Percentiles rank a stretch among this genome's conserved stretches.
phyloP scores from a whole-genome alignment of 2,113 vertebrate genomes.

The Mustela nigripes region DNA sequence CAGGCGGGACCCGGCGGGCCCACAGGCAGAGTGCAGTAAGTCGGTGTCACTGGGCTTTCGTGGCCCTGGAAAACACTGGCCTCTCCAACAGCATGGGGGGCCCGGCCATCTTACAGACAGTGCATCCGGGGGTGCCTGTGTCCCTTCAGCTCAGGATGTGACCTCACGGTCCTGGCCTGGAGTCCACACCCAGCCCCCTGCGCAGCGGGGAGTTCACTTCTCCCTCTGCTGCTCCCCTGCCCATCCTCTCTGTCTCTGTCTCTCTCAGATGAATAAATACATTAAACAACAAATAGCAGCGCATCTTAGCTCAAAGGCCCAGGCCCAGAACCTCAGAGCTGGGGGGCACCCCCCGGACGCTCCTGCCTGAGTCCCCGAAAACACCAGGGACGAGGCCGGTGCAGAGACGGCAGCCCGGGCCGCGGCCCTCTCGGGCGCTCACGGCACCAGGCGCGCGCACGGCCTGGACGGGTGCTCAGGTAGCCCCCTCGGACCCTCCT shows the following conservation, averaged over 20 bases:
- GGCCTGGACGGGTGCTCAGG: neutral
- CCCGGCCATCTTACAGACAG: fast-evolving
- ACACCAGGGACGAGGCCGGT: fast-evolving
- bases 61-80: fast-evolving
- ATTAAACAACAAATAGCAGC: too few species aligned
- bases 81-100: neutral
- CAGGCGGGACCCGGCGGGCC: neutral
- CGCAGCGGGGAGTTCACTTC: neutral
- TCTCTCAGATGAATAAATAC: too few species aligned
- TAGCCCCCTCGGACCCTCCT: neutral
- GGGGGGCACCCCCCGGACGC: neutral
- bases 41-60: neutral
- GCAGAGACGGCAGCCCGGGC: neutral
- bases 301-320: neutral
- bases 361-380: fast-evolving
- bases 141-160: neutral
- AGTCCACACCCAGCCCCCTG: neutral
- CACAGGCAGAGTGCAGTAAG: fast-evolving
- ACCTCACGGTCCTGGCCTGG: neutral
- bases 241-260: too few species aligned
- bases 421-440: too few species aligned
- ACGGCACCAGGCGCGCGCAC: too few species aligned
- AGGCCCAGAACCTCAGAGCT: too few species aligned
- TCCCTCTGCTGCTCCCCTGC: neutral
- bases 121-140: neutral